Base-by-base conservation (phyloP, 2,113 vertebrate species). In the Perognathus longimembris region DNA sequence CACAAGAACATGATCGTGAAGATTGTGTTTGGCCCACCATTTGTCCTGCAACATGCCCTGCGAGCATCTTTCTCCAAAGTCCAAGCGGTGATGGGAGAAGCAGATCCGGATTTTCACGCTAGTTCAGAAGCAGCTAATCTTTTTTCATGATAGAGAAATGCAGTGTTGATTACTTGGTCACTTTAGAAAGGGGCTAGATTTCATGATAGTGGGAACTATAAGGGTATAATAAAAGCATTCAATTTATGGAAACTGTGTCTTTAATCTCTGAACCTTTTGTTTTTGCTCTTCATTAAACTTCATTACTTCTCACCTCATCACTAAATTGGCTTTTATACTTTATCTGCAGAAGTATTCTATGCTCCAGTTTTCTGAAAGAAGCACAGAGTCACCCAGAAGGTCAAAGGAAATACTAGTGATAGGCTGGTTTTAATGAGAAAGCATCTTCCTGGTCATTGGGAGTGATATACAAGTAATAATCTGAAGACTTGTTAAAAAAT, bases 1-100 rank as follows among this genome's bases (percentile, higher is more conserved):
- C 24, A 64, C 24, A 64, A 11, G 8, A 15, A 11, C 50, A 12
- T 54, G 50, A 54, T 54, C 17, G 50, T 9, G 50, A 54, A 54
- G 15, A 4, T 18, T 2, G 4, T 4, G 11, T 54, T 54, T 4
- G 14, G 14, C 50, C 14, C 6, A 0, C 10, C 11, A 5, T 30
- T 1, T 30, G 2, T 87, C 14, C 34, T 64, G 7, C 10, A 24
- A 66, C 15, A 1, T 3, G 3, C 42, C 15, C 69, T 3, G 36
- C 0, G 0, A 86, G 6, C 2, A n/a, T 40, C 45, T 34, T 63
- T 57, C 50, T n/a, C 50, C 7, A 74, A 40, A 7, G 40, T 54
- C 7, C 36, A 26, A 77, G 11, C 67, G 34, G 7, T 24, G 17
- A 69, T 4, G 57, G 7, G 12, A 86, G 21, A 1, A 50, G 1